Evolutionary conservation across 2,797 vertebrate species (phyloP).

Genomic region (Somateria mollissima): DNA sequence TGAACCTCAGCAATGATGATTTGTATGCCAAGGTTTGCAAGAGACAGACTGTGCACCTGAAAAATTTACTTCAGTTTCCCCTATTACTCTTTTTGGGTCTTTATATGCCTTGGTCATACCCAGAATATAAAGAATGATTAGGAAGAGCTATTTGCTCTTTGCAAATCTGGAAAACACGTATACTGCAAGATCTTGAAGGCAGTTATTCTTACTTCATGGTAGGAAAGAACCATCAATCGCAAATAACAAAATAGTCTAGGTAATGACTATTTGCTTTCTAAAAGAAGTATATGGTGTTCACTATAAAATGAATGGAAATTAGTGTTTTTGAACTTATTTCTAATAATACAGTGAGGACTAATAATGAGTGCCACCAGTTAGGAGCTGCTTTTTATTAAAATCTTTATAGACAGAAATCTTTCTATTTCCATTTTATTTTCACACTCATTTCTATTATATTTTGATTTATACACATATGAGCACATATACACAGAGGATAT

Average conservation of each 20-base stretch:
- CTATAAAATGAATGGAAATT: neutral
- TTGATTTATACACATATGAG: neutral
- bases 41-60: neutral
- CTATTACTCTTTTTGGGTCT: neutral
- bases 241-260: neutral
- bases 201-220: neutral
- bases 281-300: neutral
- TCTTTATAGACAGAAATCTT: neutral
- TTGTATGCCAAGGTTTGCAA: neutral
- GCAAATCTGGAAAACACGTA: neutral
- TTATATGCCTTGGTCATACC: neutral
- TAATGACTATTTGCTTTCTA: neutral
- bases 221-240: neutral
- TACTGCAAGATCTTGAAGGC: neutral
- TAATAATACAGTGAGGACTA: neutral
- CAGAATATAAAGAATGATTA: neutral
- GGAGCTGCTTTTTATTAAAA: neutral
- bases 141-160: neutral
- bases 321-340: neutral
- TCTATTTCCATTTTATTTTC: neutral
- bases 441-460: neutral
- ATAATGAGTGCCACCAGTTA: neutral
- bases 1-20: neutral
- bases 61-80: neutral
- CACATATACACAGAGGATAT: neutral